phyloP scores from a whole-genome alignment of 2,888 invertebrate species.

The Hedya salicella region DNA sequence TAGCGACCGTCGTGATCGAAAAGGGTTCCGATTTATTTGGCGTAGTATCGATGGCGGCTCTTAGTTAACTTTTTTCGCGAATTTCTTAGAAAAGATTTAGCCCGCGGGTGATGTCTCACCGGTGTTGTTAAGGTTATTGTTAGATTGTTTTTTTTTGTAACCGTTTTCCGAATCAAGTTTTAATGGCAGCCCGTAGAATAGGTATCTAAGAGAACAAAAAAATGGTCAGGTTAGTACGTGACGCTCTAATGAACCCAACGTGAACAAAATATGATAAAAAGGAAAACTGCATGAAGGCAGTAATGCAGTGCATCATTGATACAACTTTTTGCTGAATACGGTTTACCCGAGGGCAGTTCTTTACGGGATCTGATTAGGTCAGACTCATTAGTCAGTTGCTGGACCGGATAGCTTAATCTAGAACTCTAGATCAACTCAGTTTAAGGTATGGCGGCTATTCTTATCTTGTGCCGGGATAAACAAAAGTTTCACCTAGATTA shows the following conservation, averaged over 20 bases:
- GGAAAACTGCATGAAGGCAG: background rate
- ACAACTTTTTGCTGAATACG: background rate
- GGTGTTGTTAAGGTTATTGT: slow-evolving; percentile 8
- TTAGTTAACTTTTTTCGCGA: slow-evolving; percentile 21
- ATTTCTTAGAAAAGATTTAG: slow-evolving; percentile 6
- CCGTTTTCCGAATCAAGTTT: background rate
- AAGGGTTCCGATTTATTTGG: slow-evolving; percentile 48
- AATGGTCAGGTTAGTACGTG: too few relatives aligned
- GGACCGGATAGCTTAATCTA: background rate
- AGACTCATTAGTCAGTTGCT: background rate
- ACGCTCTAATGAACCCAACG: background rate
- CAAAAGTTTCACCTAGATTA: too few relatives aligned
- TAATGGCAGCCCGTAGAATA: background rate
- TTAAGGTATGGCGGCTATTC: too few relatives aligned
- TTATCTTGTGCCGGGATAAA: too few relatives aligned
- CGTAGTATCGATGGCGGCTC: slow-evolving; percentile 25
- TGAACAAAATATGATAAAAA: background rate
- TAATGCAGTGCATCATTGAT: background rate
- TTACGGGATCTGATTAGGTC: background rate
- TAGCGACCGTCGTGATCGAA: slow-evolving; percentile 41
- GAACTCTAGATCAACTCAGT: background rate
- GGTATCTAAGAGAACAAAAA: background rate
- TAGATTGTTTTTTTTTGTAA: background rate
- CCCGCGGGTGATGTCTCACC: slow-evolving; percentile 12
- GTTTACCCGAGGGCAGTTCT: background rate